Evolutionary conservation across 2,797 vertebrate species (phyloP).

Genomic region (Pyrocephalus nanus): DNA sequence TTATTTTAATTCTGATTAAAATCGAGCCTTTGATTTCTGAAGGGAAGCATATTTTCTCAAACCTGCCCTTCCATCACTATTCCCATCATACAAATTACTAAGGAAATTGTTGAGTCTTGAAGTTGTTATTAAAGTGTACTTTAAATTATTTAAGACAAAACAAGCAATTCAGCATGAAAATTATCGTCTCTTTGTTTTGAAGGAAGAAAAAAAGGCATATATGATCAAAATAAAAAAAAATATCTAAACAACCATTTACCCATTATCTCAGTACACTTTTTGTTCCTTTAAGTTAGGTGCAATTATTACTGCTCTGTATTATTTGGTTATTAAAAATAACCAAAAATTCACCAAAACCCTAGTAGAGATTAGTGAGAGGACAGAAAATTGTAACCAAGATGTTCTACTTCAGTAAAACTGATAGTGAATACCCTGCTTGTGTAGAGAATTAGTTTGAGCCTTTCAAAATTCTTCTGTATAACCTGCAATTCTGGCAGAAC

Average conservation of each 20-base stretch:
- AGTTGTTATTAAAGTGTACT: background rate
- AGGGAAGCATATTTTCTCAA: background rate
- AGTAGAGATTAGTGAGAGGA: background rate
- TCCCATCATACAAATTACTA: background rate
- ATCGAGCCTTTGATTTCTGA: background rate
- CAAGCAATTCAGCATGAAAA: background rate
- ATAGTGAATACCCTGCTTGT: background rate
- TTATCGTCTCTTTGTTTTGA: background rate
- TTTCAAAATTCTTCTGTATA: background rate
- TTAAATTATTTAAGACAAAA: background rate
- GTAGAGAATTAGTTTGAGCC: background rate
- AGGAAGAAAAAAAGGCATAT: background rate
- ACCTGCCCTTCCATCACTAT: background rate
- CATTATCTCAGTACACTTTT: background rate
- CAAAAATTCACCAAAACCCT: accelerated
- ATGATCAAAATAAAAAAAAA: background rate
- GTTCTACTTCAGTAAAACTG: background rate
- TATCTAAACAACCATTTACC: background rate
- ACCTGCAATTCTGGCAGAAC: background rate
- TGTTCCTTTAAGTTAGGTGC: background rate
- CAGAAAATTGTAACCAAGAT: background rate
- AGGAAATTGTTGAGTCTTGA: background rate
- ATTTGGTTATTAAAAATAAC: background rate
- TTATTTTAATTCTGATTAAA: background rate
- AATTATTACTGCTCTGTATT: background rate